phyloP scores from a whole-genome alignment of 2,113 vertebrate species.

The Chloebia gouldiae region DNA sequence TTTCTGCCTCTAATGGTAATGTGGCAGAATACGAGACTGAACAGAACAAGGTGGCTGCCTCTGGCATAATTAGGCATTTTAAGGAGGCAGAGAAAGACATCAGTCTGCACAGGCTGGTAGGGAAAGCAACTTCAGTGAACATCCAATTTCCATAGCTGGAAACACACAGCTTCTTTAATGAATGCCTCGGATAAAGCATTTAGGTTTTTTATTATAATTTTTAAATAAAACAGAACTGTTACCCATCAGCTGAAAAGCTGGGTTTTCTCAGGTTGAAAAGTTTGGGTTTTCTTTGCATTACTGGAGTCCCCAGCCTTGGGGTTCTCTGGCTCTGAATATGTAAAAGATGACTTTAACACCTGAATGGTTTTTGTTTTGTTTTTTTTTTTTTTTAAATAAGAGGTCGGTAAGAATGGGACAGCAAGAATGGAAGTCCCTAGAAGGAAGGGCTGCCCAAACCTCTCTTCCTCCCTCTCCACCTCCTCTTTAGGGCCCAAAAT shows the following conservation, averaged over 20 bases:
- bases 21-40: slow-evolving; percentile 12
- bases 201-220: background rate
- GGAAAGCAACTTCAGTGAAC: background rate
- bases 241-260: background rate
- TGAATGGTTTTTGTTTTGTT: background rate
- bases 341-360: background rate
- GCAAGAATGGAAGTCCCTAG: background rate
- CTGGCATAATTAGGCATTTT: slow-evolving; percentile 59
- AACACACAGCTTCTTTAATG: slow-evolving; percentile 1
- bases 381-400: background rate
- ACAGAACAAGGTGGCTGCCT: slow-evolving; percentile 15
- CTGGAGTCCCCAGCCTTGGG: background rate
- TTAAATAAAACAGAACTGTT: background rate
- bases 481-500: background rate
- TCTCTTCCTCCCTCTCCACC: background rate
- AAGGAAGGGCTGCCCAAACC: background rate
- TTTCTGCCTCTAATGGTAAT: slow-evolving; percentile 41
- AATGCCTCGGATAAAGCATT: slow-evolving; percentile 28
- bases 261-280: background rate
- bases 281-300: background rate
- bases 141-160: background rate
- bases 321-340: background rate
- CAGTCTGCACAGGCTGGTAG: background rate
- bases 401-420: background rate
- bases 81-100: slow-evolving; percentile 29